These are phyloP conservation scores for Lutjanus campechanus DNA, from an alignment of 2,797 vertebrate species.

Conservation along the genomic window DNA sequence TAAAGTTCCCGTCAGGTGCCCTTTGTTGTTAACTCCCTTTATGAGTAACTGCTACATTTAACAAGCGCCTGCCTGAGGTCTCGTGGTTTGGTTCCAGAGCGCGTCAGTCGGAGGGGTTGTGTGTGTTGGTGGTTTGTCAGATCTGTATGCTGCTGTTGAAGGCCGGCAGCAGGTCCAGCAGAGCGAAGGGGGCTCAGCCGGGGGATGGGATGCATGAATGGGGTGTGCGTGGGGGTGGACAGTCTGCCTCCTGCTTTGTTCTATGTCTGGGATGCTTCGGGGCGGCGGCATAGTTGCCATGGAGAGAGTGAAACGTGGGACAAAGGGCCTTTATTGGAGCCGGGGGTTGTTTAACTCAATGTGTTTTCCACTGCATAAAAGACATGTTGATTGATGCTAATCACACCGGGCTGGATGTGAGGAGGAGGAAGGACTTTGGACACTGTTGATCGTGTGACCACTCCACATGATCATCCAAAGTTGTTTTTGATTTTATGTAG, in stretches of 20 bases:
- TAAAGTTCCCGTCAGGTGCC: slow-evolving; percentile 23
- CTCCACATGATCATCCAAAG: slow-evolving; percentile 35
- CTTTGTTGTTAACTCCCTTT: slow-evolving; percentile 65
- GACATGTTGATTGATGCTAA: slow-evolving; percentile 79
- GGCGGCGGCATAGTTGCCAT: slow-evolving; percentile 84
- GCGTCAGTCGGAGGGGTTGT: slow-evolving; percentile 23
- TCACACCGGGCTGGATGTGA: slow-evolving; percentile 71
- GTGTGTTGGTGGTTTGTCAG: slow-evolving; percentile 17
- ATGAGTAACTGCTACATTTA: slow-evolving; percentile 72
- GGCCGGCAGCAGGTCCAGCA: slow-evolving; percentile 52
- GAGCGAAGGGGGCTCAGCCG: slow-evolving; percentile 46
- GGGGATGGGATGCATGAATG: slow-evolving; percentile 56
- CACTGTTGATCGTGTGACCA: slow-evolving; percentile 52
- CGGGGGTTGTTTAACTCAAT: slow-evolving; percentile 85
- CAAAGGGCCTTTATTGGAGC: slow-evolving; percentile 84
- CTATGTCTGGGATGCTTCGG: slow-evolving; percentile 85
- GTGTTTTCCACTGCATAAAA: slow-evolving; percentile 84
- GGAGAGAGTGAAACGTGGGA: slow-evolving; percentile 81
- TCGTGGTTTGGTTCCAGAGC: slow-evolving; percentile 17
- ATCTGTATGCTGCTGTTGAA: slow-evolving; percentile 19
- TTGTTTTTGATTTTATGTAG: slow-evolving; percentile 23
- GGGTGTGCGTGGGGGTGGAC: slow-evolving; percentile 70
- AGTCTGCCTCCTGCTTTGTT: slow-evolving; percentile 83
- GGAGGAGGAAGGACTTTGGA: slow-evolving; percentile 45
- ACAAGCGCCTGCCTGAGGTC: slow-evolving; percentile 44